Conservation (phyloP, 2,797 vertebrate species). For the Limosa lapponica region DNA sequence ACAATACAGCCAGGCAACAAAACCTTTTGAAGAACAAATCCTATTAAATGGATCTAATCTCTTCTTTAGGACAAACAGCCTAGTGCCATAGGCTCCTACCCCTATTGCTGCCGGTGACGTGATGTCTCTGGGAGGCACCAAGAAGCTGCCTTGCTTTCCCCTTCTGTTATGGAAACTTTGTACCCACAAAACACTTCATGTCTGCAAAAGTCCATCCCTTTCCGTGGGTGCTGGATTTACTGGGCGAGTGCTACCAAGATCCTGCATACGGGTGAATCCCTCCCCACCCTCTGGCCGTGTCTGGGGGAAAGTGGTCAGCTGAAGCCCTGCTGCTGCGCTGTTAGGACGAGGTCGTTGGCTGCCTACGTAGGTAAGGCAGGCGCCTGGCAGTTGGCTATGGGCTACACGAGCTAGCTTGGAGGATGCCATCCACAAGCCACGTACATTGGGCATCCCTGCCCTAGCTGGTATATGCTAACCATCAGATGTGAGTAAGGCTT, state of each 20-base stretch:
- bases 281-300: accelerated
- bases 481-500: background rate
- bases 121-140: background rate
- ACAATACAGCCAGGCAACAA: background rate
- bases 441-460: background rate
- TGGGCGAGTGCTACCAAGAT: background rate
- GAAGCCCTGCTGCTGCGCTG: background rate
- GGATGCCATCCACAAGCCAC: background rate
- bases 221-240: background rate
- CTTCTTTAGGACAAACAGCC: background rate
- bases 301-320: background rate
- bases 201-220: background rate
- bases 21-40: background rate
- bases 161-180: background rate
- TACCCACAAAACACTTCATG: background rate
- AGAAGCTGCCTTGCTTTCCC: background rate
- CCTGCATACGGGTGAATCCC: background rate
- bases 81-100: background rate
- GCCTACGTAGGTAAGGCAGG: background rate
- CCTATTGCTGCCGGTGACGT: background rate
- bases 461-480: background rate
- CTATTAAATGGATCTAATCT: background rate
- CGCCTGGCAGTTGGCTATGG: background rate
- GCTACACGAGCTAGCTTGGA: background rate
- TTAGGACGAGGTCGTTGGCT: background rate